Percentiles rank a stretch among this genome's conserved stretches.
Conservation (phyloP, 2,113 vertebrate species). For the Spermophilus dauricus region DNA sequence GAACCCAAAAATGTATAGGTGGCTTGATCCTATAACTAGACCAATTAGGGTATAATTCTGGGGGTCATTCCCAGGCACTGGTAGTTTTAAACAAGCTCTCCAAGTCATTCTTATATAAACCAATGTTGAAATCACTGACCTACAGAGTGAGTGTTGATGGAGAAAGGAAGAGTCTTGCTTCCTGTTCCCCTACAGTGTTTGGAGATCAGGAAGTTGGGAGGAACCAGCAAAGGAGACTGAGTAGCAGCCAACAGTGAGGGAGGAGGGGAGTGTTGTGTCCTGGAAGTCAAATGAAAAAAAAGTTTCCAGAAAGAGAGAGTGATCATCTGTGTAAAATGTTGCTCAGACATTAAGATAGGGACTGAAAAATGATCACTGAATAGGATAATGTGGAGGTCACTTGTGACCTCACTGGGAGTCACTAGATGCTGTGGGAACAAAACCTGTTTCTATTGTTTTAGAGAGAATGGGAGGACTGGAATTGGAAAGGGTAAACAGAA, state of each 20-base stretch:
- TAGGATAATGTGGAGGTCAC: not conserved
- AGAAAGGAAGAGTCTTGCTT: constrained; percentile 46
- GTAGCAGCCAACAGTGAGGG: not conserved
- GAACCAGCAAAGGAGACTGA: not conserved
- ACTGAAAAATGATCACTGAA: not conserved
- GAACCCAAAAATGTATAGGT: not conserved
- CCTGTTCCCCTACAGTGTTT: not conserved
- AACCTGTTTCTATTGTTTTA: not conserved
- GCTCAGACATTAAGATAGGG: not conserved
- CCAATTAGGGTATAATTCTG: not conserved
- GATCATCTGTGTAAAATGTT: not conserved
- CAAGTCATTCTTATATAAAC: constrained; percentile 10
- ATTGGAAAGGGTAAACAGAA: not conserved
- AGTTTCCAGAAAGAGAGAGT: not conserved
- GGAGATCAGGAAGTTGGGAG: not conserved
- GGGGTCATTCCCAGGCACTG: not conserved
- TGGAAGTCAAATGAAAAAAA: not conserved
- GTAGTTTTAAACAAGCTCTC: constrained; percentile 49
- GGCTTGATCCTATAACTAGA: not conserved
- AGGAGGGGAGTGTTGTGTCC: not conserved
- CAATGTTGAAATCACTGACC: not conserved
- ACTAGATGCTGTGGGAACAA: not conserved
- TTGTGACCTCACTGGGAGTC: not conserved
- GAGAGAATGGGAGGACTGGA: not conserved
- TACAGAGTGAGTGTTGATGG: not conserved